phyloP scores from a whole-genome alignment of 2,797 vertebrate genomes.

The Lacerta viridis region DNA sequence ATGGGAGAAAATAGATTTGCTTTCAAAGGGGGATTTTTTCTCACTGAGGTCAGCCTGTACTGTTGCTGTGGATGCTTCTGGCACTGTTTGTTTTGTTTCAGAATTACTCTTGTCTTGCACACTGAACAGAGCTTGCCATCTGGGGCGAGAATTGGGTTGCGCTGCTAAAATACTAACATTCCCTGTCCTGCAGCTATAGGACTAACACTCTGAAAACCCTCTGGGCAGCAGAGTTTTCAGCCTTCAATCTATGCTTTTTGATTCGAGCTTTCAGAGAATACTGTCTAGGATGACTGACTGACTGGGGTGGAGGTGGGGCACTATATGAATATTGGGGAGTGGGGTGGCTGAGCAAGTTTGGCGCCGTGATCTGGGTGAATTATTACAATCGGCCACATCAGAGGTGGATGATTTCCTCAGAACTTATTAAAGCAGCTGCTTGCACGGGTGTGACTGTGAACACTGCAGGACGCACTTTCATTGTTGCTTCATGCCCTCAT shows the following conservation, averaged over 20 bases:
- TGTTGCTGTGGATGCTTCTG: slow-evolving; percentile 36
- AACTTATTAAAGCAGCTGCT: background rate
- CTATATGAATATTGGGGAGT: background rate
- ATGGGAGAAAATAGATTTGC: slow-evolving; percentile 18
- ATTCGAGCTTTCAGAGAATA: background rate
- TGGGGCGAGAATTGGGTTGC: background rate
- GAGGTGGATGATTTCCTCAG: background rate
- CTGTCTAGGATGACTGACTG: background rate
- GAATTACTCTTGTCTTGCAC: background rate
- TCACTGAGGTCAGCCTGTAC: background rate
- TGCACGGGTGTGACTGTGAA: background rate
- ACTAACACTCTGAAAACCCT: background rate
- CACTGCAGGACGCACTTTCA: background rate
- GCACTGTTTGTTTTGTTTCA: slow-evolving; percentile 20
- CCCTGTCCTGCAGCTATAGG: background rate
- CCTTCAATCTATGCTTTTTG: background rate
- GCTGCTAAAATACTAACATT: background rate
- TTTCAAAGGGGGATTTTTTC: slow-evolving; percentile 13
- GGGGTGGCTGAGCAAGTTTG: background rate
- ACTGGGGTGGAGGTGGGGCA: background rate
- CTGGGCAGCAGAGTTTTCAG: accelerated
- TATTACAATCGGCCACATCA: background rate
- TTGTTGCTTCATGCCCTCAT: background rate
- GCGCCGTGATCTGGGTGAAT: background rate
- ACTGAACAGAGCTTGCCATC: background rate